Percentiles rank a stretch among this genome's conserved stretches.
phyloP scores from a whole-genome alignment of 2,888 invertebrate species.

The Synanthedon vespiformis region DNA sequence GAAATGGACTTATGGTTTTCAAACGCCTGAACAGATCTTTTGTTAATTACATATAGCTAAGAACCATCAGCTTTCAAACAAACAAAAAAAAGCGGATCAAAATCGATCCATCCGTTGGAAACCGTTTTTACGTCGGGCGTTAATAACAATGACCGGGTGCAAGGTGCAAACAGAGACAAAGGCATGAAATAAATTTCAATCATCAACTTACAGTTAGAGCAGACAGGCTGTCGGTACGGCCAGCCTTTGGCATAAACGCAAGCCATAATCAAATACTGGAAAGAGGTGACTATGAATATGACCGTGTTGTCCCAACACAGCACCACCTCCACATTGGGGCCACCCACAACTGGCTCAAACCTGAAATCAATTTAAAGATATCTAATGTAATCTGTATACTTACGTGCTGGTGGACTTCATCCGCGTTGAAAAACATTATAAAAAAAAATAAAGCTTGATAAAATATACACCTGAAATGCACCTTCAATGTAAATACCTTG shows the following conservation, averaged over 20 bases:
- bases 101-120: not conserved
- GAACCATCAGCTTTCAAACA: too few species aligned
- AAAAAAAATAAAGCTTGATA: too few species aligned
- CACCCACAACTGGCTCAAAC: slow-evolving; percentile 53
- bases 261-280: slow-evolving; percentile 84
- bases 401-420: too few species aligned
- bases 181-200: not conserved
- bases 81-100: too few species aligned
- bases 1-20: too few species aligned
- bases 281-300: slow-evolving; percentile 79
- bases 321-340: slow-evolving; percentile 64
- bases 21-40: too few species aligned
- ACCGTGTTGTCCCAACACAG: slow-evolving; percentile 85
- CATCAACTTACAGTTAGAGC: slow-evolving; percentile 70
- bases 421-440: too few species aligned
- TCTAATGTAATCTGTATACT: too few species aligned
- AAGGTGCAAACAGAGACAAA: not conserved
- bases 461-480: too few species aligned
- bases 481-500: too few species aligned
- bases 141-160: not conserved
- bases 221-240: slow-evolving; percentile 79
- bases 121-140: not conserved
- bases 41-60: too few species aligned
- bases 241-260: slow-evolving; percentile 84
- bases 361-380: slow-evolving; percentile 19